Evolutionary conservation across 1,140 invertebrate species (phyloP), one percentile per base, ranked within the genome.

Genomic region (Gryllus bimaculatus): DNA sequence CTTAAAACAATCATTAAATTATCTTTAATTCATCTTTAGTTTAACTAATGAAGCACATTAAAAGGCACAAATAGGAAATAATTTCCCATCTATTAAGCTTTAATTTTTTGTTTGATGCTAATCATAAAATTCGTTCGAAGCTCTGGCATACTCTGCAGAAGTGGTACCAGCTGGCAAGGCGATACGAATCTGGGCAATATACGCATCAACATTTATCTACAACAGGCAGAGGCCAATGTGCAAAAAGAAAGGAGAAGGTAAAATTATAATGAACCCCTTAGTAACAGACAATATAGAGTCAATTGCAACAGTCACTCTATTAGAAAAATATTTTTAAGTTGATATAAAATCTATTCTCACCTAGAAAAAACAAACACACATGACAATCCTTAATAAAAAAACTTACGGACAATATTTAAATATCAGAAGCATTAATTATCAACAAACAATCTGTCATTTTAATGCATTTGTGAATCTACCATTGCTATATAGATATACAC

Each of bases 1-100:
- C 26, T 39, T 39, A 39, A 39, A 39, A 39, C 26, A 39, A 5
- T 39, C 26, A 39, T 39, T 39, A 39, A 39, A 39, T 66, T 18
- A 66, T 66, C 18, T 66, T 66, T 66, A 13, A 10, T 66, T 66
- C 54, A 13, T 66, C 54, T 66, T 13, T 66, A 66, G 7, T 13
- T 66, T 66, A 66, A 18, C 54, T 66, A 66, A 66, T 66, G 18
- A 66, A 66, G 54, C 54, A 66, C 18, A 13, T 66, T 66, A 66
- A 66, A 66, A 66, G 54, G 54, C 54, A 66, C 10, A 66, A 66
- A 10, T 66, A 13, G 18, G 54, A 7, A 66, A 66, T 10, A 39
- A 66, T 66, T 66, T 66, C 18, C 54, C 54, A 66, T 66, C 54
- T 66, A 66, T 66, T 66, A 66, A 66, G 54, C 54, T 66, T 66